Evolutionary conservation across 2,113 vertebrate species (phyloP), one percentile per base, ranked within the genome.

Genomic region (Dipodomys ordii): DNA sequence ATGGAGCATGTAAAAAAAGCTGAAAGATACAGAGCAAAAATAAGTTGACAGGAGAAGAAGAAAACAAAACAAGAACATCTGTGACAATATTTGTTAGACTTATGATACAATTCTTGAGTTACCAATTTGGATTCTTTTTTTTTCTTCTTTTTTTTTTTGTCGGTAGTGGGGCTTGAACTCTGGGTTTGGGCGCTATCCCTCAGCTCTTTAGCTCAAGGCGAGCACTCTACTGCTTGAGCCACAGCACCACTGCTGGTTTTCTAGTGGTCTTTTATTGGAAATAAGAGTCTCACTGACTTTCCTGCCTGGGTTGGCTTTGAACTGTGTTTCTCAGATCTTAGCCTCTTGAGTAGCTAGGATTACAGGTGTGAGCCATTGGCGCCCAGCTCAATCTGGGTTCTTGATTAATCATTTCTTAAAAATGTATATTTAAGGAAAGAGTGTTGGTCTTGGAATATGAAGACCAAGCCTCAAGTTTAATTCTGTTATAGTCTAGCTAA

Each of bases 351-450:
- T 39, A 39, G 39, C 39, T 39, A 39, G 39, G 39, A 39, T 39
- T 39, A 39, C 39, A 39, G 39, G 39, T 6, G 39, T 39, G 39
- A 39, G 39, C 39, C 39, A 39, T 6, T 39, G 39, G 39, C 39
- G 39, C 39, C 39, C 39, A 6, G 39, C 39, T 39, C 39, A 39
- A 2, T 77, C 7, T n/a, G 57, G 6, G 19, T 18, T 79, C 32
- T 78, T 68, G 7, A 80, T 65, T 69, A 62, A 10, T 25, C 6
- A 62, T 1, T 53, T 83, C 81, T 82, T 20, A 39, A 93, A 57
- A 91, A 73, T 62, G 19, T 73, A 35, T 95, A 57, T 78, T 79
- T 68, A 69, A 35, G 64, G 27, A 78, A 84, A 82, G 16, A 57
- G 23, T 46, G 35, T 8, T 76, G 23, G 7, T 79, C 49, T 86